Conservation (phyloP, 1,140 invertebrate species). For the Saccostrea cuccullata region DNA sequence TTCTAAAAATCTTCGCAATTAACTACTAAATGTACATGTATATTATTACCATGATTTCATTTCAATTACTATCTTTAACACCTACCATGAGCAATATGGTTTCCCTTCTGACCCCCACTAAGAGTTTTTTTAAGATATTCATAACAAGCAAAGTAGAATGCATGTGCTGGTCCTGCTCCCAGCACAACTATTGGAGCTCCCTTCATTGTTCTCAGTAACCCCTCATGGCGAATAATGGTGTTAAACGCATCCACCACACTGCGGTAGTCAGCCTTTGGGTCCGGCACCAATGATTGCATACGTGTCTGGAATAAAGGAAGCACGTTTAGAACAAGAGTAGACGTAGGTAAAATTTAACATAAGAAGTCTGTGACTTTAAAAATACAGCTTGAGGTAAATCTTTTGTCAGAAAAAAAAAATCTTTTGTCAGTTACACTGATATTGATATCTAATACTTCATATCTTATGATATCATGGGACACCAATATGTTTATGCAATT, state of each 20-base stretch:
- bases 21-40: too few relatives aligned
- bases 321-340: neutral
- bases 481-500: too few relatives aligned
- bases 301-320: conserved; percentile 87
- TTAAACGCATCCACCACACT: conserved; percentile 88
- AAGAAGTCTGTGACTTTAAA: neutral
- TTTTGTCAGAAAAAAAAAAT: too few relatives aligned
- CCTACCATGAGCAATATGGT: conserved; percentile 75
- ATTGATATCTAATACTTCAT: too few relatives aligned
- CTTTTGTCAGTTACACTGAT: too few relatives aligned
- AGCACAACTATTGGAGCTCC: conserved; percentile 95
- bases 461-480: too few relatives aligned
- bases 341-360: neutral
- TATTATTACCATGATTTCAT: too few relatives aligned
- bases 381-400: too few relatives aligned
- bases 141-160: conserved; percentile 99
- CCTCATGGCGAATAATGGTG: conserved; percentile 95
- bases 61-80: conserved; percentile 14
- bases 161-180: conserved; percentile 99
- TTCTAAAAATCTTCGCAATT: too few relatives aligned
- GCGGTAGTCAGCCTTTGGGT: conserved; percentile 85
- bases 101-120: conserved; percentile 80
- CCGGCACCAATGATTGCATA: conserved; percentile 94
- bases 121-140: conserved; percentile 92
- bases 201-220: conserved; percentile 91